Conservation (phyloP, 2,797 vertebrate species). For the Lepidocolaptes lacrymiger region DNA sequence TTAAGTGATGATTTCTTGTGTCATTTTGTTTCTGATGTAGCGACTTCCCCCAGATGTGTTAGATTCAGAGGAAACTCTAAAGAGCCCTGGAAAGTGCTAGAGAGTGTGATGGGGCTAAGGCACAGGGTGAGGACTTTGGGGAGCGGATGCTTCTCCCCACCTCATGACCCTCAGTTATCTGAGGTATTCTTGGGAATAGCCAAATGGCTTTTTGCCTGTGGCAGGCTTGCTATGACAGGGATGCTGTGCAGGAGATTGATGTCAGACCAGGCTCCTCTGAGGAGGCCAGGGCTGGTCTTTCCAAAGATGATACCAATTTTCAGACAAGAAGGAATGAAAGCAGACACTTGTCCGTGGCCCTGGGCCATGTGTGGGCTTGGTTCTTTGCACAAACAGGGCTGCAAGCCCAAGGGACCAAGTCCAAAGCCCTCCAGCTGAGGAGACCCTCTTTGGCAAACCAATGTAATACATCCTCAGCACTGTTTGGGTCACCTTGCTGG, state of each 20-base stretch:
- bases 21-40: constrained; percentile 32
- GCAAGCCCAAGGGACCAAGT: neutral
- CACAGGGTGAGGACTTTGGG: neutral
- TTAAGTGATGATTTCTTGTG: constrained; percentile 35
- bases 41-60: neutral
- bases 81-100: neutral
- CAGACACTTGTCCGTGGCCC: neutral
- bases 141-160: accelerated
- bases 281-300: neutral
- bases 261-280: neutral
- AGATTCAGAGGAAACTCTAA: constrained; percentile 51
- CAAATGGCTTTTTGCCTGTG: neutral
- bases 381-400: neutral
- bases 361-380: neutral
- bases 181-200: neutral
- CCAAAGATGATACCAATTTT: neutral
- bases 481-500: neutral
- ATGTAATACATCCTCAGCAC: neutral
- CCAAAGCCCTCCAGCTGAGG: neutral
- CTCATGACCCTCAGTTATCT: neutral
- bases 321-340: neutral
- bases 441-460: neutral
- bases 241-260: neutral
- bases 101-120: neutral
- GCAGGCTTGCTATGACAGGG: too few species aligned